A percentile compares a stretch with the other conserved stretches of the same genome.
Conservation (phyloP, 2,797 vertebrate genomes). For the Passerculus sandwichensis region DNA sequence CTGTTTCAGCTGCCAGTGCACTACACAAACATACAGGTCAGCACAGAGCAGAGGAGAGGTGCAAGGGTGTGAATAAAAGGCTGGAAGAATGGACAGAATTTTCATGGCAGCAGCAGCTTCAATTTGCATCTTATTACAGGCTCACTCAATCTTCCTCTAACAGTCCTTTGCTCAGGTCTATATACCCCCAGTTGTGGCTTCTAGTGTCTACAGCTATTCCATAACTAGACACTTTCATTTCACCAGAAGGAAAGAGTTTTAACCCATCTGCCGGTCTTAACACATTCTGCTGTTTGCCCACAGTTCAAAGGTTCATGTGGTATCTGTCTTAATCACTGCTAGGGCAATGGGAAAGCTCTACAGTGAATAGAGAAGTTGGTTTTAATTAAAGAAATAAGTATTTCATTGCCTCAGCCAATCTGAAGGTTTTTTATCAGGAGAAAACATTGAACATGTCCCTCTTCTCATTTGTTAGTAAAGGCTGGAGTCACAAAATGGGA, state of each 20-base stretch:
- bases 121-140: neutral
- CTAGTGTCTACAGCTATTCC: neutral
- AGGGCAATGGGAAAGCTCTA: neutral
- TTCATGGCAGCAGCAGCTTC: neutral
- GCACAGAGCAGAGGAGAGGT: neutral
- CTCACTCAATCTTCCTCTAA: neutral
- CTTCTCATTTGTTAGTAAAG: neutral
- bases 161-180: neutral
- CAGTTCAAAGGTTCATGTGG: neutral
- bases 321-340: neutral
- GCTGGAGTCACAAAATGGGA: neutral
- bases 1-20: neutral
- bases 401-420: neutral
- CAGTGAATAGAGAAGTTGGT: neutral
- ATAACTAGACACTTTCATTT: neutral
- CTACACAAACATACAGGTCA: neutral
- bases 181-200: neutral
- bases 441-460: rapidly evolving
- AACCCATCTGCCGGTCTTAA: neutral
- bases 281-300: neutral
- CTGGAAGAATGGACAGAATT: neutral
- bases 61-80: neutral
- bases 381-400: neutral
- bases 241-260: neutral
- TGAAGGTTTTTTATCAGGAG: neutral